Evolutionary conservation across 2,888 invertebrate species (phyloP), one percentile per base, ranked within the genome.

Genomic region (Elegia similella): DNA sequence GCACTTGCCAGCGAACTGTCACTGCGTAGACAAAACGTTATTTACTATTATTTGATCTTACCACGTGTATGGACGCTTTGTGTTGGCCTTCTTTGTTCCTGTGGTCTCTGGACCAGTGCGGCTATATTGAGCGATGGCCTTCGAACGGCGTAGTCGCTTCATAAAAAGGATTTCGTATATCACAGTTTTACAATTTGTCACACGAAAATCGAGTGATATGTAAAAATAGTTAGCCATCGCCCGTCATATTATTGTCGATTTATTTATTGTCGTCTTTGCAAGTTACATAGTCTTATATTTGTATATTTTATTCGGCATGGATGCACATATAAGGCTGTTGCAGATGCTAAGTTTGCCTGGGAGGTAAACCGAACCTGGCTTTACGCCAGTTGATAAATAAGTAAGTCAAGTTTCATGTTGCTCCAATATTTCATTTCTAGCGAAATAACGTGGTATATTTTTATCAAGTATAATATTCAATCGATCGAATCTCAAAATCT

Each of bases 131-230:
- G 65, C 61, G 48, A 53, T 46, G 57, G 58, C 55, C 54, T 56
- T 53, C 32, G 10, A 44, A 48, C 32, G 30, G 50, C 30, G 42
- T 42, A 75, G 66, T 70, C 70, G 68, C 68, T 70, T 57, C 69
- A 72, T 76, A 77, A 78, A 79, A 75, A 74, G 63, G 63, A 62
- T 78, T 81, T 72, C 69, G 66, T 76, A 78, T 84, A 84, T 84
- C 84, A 84, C 84, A 84, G 84, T 79, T 80, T 78, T 73, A 79
- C 76, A 76, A 78, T 78, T 80, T 80, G 72, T 79, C 83, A 82
- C 84, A 64, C 77, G 78, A 75, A 72, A 69, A 55, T 69, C 78
- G 79, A 71, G 82, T 80, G 82, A 80, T 76, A 75, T 80, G 81
- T 82, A 78, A 81, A 80, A 79, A 80, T 76, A 80, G 77, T 81